Conservation (phyloP, 2,113 vertebrate genomes). For the Leiothrix lutea region DNA sequence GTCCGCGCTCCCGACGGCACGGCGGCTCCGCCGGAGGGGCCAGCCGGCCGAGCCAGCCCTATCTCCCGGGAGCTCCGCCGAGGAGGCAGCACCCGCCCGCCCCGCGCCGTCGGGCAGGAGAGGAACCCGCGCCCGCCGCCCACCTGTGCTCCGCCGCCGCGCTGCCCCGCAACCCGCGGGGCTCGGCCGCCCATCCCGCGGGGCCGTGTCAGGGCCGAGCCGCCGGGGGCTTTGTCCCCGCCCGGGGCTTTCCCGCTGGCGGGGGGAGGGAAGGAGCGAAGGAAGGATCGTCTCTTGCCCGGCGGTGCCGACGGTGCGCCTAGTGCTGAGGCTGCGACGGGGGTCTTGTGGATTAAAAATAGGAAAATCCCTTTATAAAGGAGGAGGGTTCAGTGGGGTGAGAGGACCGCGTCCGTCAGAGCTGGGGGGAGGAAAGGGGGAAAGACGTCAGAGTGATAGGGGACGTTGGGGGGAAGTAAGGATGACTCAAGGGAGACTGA, state of each 20-base stretch:
- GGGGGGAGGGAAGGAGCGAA: background rate
- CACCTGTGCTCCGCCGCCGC: background rate
- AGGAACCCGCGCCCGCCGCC: background rate
- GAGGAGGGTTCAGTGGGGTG: slow-evolving; percentile 56
- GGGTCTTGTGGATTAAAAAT: slow-evolving; percentile 39
- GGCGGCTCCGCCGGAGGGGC: too few relatives aligned
- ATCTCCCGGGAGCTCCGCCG: too few relatives aligned
- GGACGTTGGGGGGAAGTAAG: slow-evolving; percentile 37
- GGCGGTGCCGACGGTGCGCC: background rate
- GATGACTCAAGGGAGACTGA: slow-evolving; percentile 67
- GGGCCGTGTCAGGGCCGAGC: too few relatives aligned
- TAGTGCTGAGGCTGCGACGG: background rate
- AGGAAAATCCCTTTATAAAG: slow-evolving; percentile 80
- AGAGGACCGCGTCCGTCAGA: slow-evolving; percentile 77
- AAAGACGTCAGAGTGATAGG: slow-evolving; percentile 74
- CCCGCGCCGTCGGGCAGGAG: too few relatives aligned
- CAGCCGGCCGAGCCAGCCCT: too few relatives aligned
- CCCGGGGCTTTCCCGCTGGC: background rate
- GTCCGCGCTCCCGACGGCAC: background rate
- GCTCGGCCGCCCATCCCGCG: background rate
- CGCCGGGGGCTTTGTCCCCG: too few relatives aligned
- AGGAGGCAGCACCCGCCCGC: too few relatives aligned
- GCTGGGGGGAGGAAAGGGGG: slow-evolving; percentile 50
- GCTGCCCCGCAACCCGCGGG: background rate
- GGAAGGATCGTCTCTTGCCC: background rate